Base-by-base conservation (phyloP, 2,797 vertebrate species). In the Acridotheres tristis region DNA sequence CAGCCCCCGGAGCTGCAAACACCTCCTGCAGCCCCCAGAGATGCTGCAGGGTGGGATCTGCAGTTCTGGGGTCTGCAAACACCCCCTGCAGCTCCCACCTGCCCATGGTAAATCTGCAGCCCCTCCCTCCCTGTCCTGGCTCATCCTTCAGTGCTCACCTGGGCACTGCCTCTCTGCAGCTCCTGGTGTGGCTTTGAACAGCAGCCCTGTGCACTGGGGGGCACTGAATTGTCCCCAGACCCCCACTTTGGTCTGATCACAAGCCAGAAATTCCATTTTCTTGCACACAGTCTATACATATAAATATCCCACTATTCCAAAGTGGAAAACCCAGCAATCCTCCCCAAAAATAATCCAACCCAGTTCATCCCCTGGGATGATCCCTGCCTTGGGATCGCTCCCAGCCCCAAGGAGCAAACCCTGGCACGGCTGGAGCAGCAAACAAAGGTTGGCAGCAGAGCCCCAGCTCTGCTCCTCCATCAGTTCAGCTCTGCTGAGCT, bases 261-360 rank as follows among this genome's bases (percentile, higher is more conserved):
- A 19, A 53, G 6, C 3, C 20, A 57, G 43, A 63, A 76, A 72
- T 55, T 22, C 21, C 11, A 7, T 66, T 22, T 25, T 29, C 32
- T 57, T 7, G 11, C 10, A 16, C 20, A 0, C 16, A 4, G 9
- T 6, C 1, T 3, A 1, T 6, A 3, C 1, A 5, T 4, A 27
- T 48, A 22, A 6, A 4, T 1, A 7, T 3, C 22, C 5, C 29
- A 2, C 18, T 18, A 2, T 29, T 36, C 32, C 25, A 6, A 42
- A 53, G 63, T 0, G 16, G 47, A 55, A 95, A 81, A 20, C 13
- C 4, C 73, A 77, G 9, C 10, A 19, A 13, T 3, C 16, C 10
- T 51, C 59, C 79, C 15, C 4, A 42, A 11, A 66, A 45, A 14
- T 3, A 27, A 26, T 40, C 40, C 40, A 25, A 48, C 13, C 47